Evolutionary conservation across 2,113 vertebrate species (phyloP).

Genomic region (Callorhinus ursinus): DNA sequence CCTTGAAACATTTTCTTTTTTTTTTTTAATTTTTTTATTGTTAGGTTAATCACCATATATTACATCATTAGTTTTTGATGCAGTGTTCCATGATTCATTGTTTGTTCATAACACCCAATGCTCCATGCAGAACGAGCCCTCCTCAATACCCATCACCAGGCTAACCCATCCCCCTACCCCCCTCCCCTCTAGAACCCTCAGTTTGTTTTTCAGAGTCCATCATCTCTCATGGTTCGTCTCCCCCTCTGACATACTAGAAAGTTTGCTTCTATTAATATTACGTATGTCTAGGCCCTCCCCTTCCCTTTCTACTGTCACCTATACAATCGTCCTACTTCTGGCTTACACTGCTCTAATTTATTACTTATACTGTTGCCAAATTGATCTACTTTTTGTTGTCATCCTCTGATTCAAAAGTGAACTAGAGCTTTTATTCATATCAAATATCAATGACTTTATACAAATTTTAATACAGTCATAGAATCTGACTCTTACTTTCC

Average conservation of each 20-base stretch:
- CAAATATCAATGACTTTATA: background rate
- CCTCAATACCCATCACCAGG: too few species aligned
- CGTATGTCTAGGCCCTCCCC: background rate
- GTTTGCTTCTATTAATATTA: background rate
- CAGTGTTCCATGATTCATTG: too few species aligned
- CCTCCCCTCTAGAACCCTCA: too few species aligned
- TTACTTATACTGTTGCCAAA: background rate
- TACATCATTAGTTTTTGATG: too few species aligned
- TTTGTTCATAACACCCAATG: too few species aligned
- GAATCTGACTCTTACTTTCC: background rate
- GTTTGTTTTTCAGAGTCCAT: too few species aligned
- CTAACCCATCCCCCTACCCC: too few species aligned
- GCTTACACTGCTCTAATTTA: background rate
- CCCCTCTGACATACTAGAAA: too few species aligned
- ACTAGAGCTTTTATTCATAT: background rate
- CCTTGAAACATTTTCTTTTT: slow-evolving; percentile 28
- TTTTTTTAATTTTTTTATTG: too few species aligned
- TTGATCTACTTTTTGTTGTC: background rate
- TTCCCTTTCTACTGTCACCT: background rate
- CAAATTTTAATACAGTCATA: background rate
- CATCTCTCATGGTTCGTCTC: too few species aligned
- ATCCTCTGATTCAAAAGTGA: background rate
- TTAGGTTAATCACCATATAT: too few species aligned
- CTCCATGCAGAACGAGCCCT: too few species aligned
- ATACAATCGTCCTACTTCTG: background rate